phyloP scores from a whole-genome alignment of 2,888 invertebrate genomes.

The Hirtodrosophila confusa region DNA sequence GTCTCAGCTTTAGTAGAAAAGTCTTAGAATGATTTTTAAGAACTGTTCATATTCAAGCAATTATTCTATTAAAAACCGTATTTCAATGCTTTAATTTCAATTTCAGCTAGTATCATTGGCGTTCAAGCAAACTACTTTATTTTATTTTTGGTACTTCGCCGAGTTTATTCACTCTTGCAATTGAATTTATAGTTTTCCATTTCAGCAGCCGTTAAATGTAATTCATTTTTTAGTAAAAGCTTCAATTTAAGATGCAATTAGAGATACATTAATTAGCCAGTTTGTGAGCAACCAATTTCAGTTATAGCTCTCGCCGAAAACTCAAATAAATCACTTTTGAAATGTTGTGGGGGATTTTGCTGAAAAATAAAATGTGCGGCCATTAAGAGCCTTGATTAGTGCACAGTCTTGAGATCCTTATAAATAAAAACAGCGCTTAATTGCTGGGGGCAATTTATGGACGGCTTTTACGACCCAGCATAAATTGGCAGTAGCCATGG shows the following conservation, averaged over 20 bases:
- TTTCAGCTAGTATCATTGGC: no score
- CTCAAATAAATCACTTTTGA: conserved; percentile 2
- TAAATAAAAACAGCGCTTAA: neutral
- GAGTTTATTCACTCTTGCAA: no score
- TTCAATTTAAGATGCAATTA: conserved; percentile 4
- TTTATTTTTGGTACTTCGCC: no score
- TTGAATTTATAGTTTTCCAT: neutral
- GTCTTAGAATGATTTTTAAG: no score
- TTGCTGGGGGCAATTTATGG: conserved; percentile 12
- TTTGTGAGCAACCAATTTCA: conserved; percentile 1
- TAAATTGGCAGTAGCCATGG: neutral
- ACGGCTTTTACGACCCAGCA: conserved; percentile 6
- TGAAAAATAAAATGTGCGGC: conserved; percentile 21
- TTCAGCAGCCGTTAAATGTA: neutral
- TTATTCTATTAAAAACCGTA: no score
- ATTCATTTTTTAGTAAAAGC: neutral
- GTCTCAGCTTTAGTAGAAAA: no score
- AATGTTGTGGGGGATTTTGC: conserved; percentile 3
- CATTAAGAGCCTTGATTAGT: conserved; percentile 20
- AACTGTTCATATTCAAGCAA: no score
- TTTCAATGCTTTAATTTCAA: no score
- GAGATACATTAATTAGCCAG: neutral
- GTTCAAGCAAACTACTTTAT: no score
- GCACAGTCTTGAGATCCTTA: conserved; percentile 9
- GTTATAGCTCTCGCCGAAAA: neutral